Evolutionary conservation across 2,888 invertebrate genomes (phyloP), one percentile per base, ranked within the genome.

Genomic region (Microplitis manilae): DNA sequence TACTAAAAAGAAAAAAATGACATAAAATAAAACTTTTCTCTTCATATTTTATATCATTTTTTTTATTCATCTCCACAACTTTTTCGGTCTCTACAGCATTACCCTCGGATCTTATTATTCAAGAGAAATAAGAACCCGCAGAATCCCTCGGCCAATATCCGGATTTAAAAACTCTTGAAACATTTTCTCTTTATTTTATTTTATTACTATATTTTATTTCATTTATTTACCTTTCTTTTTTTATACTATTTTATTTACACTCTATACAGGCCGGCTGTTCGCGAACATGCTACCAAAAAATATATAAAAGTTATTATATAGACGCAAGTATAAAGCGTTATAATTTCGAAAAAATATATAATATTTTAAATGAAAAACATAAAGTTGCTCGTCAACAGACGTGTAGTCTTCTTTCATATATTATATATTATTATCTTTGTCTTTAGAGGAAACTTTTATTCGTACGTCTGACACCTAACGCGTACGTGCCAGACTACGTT

Each of bases 91-190:
- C 13, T 13, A 50, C 50, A 8, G 59, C 30, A 30, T 9, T 59
- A 60, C 70, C 8, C 59, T 50, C 17, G 13, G 59, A 60, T 70
- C 59, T 59, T 50, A 70, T 70, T 70, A 60, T 59, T 60, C 9
- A 20, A 30, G n/a, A 30, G 70, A 70, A 30, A 8, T 20, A n/a
- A 59, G n/a, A 30, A 70, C 38, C 60, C 59, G 30, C 60, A 59
- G 20, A 30, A 70, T 59, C 59, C 50, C 59, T 70, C 59, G n/a
- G 59, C 60, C 70, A 70, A 70, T 70, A 60, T 59, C 70, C 30
- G 59, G 70, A 70, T 70, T 70, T 59, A 59, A 60, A 70, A 9
- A 17, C 30, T 59, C 50, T 6, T 50, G 13, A 50, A 15, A 67
- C 20, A 60, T 70, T 70, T 70, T 30, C 17, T 20, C n/a, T 70